Evolutionary conservation across 2,888 invertebrate genomes (phyloP).

Genomic region (Proisotoma minuta): DNA sequence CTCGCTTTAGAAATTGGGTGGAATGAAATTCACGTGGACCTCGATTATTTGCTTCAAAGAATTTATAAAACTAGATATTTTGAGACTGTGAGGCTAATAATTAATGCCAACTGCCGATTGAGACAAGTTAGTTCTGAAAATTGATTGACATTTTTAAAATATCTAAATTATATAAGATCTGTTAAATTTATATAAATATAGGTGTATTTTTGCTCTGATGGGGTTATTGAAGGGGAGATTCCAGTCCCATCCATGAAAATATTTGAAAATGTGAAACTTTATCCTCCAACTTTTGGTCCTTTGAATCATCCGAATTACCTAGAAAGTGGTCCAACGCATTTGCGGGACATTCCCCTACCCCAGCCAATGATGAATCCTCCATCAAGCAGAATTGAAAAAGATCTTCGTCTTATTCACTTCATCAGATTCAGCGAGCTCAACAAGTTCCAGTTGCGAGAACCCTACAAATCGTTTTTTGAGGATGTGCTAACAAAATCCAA

Average conservation of each 20-base stretch:
- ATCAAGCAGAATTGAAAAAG: slow-evolving; percentile 16
- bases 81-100: slow-evolving; percentile 36
- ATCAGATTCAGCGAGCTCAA: slow-evolving; percentile 20
- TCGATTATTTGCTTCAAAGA: slow-evolving; percentile 38
- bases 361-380: slow-evolving; percentile 17
- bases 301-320: slow-evolving; percentile 30
- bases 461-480: slow-evolving; percentile 27
- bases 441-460: slow-evolving; percentile 7
- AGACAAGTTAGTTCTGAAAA: slow-evolving; percentile 30
- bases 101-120: slow-evolving; percentile 44
- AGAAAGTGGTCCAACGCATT: slow-evolving; percentile 25
- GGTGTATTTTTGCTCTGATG: slow-evolving; percentile 36
- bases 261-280: slow-evolving; percentile 23
- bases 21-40: slow-evolving; percentile 44
- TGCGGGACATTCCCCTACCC: slow-evolving; percentile 13
- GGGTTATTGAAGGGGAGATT: slow-evolving; percentile 22
- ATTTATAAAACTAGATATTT: slow-evolving; percentile 38
- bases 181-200: slow-evolving; percentile 1
- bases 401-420: slow-evolving; percentile 19
- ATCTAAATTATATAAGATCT: neutral
- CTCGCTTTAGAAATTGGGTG: slow-evolving; percentile 43
- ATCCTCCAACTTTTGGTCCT: slow-evolving; percentile 26
- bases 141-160: neutral
- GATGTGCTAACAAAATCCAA: slow-evolving; percentile 16
- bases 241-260: slow-evolving; percentile 31